Conservation (phyloP, 2,113 vertebrate species). For the Xenopus laevis region DNA sequence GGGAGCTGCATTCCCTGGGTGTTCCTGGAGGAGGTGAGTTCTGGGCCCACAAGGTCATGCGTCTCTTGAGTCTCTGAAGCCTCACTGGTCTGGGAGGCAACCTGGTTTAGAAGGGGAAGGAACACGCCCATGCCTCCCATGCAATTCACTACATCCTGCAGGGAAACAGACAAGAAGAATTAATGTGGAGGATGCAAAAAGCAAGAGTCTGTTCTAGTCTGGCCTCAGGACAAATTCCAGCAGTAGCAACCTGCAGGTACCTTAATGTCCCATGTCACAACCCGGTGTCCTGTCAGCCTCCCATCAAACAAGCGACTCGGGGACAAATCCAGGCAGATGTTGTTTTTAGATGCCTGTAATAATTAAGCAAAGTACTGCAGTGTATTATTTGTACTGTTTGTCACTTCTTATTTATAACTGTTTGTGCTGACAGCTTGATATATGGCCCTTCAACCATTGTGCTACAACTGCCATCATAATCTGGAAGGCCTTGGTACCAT, state of each 20-base stretch:
- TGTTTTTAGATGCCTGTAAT: conserved; percentile 85
- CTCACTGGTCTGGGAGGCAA: conserved; percentile 71
- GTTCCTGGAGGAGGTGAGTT: conserved; percentile 78
- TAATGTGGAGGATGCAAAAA: too few relatives aligned
- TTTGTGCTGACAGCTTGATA: too few relatives aligned
- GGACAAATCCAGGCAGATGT: conserved; percentile 92
- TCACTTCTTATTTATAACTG: too few relatives aligned
- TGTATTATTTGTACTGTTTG: too few relatives aligned
- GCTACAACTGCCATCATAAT: too few relatives aligned
- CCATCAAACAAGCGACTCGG: conserved; percentile 83
- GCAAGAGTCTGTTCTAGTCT: too few relatives aligned
- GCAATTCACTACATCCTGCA: conserved; percentile 86
- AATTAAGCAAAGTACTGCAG: neutral
- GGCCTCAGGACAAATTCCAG: neutral
- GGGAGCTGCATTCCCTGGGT: conserved; percentile 80
- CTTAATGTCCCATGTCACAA: conserved; percentile 93
- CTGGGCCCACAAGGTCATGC: conserved; percentile 82
- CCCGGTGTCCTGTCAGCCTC: conserved; percentile 86
- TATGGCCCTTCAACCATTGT: too few relatives aligned
- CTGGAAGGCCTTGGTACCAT: too few relatives aligned
- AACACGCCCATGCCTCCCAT: conserved; percentile 84
- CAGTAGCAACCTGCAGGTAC: conserved; percentile 50
- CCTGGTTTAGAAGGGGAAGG: conserved; percentile 85
- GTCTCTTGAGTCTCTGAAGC: conserved; percentile 67
- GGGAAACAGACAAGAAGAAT: neutral